Base-by-base conservation (phyloP, 2,113 vertebrate genomes). In the Psittacara wagleri region DNA sequence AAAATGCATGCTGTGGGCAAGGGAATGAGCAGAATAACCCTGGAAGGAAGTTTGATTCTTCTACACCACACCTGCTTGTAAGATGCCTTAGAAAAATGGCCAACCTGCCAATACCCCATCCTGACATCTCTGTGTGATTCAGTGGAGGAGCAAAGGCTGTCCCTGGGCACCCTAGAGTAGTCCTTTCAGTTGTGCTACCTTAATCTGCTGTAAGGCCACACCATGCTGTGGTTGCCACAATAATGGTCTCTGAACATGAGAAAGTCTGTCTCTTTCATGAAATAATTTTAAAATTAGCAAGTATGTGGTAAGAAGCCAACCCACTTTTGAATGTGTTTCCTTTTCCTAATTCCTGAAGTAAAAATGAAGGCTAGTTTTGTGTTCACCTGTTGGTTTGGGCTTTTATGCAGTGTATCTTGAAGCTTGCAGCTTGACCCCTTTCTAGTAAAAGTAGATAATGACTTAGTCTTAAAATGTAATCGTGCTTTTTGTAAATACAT, bases 1-100 rank as follows among this genome's bases (percentile, higher is more conserved):
- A 95, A 95, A 94, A 96, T 94, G 77, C 79, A 72, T 94, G 78
- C 64, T 35, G 23, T 37, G 72, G 55, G 75, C 62, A 80, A 92
- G 33, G 66, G 62, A 91, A 43, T 10, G 64, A 95, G 83, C 62
- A 86, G 80, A 59, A n/a, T 13, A 22, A 69, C 52, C 43, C 75
- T 83, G 78, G 76, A 73, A 96, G 82, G 90, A 75, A 75, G 64
- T 52, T n/a, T 77, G 54, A n/a, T 95, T 80, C 92, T 90, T 52
- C n/a, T 72, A 14, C 57, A 31, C 90, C 1, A 2, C 11, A 78
- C 49, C 19, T 68, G 57, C 49, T 91, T 66, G 49, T 27, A 11
- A 90, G 59, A 46, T 69, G 63, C 61, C 44, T 80, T 44, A 27
- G 48, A 48, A 74, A 83, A 92, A 57, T 12, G 44, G 49, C 52